These are phyloP conservation scores for Phataginus tetradactyla DNA, from an alignment of 2,797 vertebrate species.

Conservation along the genomic window DNA sequence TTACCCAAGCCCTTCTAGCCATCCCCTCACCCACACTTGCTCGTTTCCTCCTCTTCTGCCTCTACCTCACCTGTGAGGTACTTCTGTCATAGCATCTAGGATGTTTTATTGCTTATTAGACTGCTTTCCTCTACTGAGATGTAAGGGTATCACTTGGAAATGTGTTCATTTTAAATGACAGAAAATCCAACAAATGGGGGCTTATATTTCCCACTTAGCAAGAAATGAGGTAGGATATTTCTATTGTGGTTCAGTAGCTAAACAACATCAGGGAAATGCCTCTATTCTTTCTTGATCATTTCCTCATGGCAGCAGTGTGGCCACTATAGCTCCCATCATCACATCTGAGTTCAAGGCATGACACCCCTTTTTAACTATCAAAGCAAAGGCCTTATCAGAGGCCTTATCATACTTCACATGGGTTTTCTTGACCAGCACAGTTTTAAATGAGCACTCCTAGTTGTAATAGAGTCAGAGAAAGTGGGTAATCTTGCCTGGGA, in stretches of 20 bases:
- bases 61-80: background rate
- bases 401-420: background rate
- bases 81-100: background rate
- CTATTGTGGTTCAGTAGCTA: background rate
- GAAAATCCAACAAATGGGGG: background rate
- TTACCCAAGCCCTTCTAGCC: background rate
- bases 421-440: background rate
- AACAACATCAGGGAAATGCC: background rate
- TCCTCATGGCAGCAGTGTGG: background rate
- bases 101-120: background rate
- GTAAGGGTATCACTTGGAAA: background rate
- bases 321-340: background rate
- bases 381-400: background rate
- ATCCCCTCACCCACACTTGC: background rate
- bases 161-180: background rate
- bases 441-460: background rate
- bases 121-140: background rate
- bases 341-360: background rate
- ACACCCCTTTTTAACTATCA: background rate
- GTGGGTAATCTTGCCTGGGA: background rate
- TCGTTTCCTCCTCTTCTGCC: background rate
- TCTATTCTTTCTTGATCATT: background rate
- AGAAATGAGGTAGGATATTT: background rate
- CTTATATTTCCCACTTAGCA: background rate
- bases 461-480: background rate